phyloP scores from a whole-genome alignment of 2,113 vertebrate species.

The Chionomys nivalis region DNA sequence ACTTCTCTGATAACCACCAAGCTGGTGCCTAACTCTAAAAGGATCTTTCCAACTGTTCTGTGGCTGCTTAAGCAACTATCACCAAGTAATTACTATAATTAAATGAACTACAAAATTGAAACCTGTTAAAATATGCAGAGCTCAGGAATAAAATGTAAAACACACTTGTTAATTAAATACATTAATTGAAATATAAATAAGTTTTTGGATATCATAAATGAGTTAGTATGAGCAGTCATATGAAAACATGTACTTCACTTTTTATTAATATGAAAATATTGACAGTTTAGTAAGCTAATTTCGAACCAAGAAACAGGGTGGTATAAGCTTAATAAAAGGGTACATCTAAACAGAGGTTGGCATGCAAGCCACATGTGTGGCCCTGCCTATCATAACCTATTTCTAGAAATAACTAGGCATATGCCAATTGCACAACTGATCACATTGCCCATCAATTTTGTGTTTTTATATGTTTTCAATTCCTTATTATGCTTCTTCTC shows the following conservation, averaged over 20 bases:
- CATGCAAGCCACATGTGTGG: background rate
- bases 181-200: slow-evolving; percentile 66
- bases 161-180: slow-evolving; percentile 68
- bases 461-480: slow-evolving; percentile 1
- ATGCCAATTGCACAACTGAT: background rate
- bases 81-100: slow-evolving; percentile 62
- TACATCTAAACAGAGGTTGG: background rate
- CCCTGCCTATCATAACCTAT: background rate
- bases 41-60: slow-evolving; percentile 77
- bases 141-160: slow-evolving; percentile 69
- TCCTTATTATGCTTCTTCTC: slow-evolving; percentile 16
- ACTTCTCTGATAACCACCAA: slow-evolving; percentile 64
- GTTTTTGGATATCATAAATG: slow-evolving; percentile 48
- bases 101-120: slow-evolving; percentile 75
- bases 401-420: slow-evolving; percentile 1
- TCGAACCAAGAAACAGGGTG: background rate
- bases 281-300: slow-evolving; percentile 58
- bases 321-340: background rate
- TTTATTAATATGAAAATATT: slow-evolving; percentile 33
- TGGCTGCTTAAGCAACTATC: slow-evolving; percentile 76
- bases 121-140: slow-evolving; percentile 69
- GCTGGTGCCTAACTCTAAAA: slow-evolving; percentile 74
- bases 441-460: background rate
- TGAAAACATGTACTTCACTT: slow-evolving; percentile 49
- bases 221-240: slow-evolving; percentile 29